Percentiles rank a stretch among this genome's conserved stretches.
phyloP scores from a whole-genome alignment of 1,140 invertebrate genomes.

The Solen grandis region DNA sequence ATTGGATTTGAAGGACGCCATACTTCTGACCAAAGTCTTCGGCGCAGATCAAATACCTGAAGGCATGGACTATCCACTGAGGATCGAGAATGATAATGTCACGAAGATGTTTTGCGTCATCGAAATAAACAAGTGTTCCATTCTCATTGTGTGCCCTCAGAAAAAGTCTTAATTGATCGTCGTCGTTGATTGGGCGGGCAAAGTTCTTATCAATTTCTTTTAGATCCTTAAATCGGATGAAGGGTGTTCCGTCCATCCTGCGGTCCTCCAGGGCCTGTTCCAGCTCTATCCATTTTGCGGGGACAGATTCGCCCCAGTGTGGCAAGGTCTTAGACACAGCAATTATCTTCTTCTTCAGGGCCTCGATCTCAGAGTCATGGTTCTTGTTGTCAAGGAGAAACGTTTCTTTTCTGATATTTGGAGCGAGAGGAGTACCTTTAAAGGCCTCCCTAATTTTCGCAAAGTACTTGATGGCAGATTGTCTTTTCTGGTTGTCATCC shows the following conservation, averaged over 20 bases:
- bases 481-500: background rate
- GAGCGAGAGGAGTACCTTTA: background rate
- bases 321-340: background rate
- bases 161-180: slow-evolving; percentile 24
- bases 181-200: slow-evolving; percentile 18
- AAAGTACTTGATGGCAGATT: slow-evolving; percentile 15
- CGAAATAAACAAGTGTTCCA: slow-evolving; percentile 17
- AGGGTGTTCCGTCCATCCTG: background rate
- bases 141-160: slow-evolving; percentile 24
- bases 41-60: slow-evolving; percentile 17
- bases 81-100: slow-evolving; percentile 34
- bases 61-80: slow-evolving; percentile 43
- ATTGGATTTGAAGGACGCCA: background rate
- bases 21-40: slow-evolving; percentile 27
- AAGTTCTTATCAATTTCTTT: background rate
- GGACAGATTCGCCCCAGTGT: slow-evolving; percentile 30
- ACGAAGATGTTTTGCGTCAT: slow-evolving; percentile 3
- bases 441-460: slow-evolving; percentile 21
- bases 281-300: slow-evolving; percentile 38
- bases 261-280: slow-evolving; percentile 32
- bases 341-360: slow-evolving; percentile 3
- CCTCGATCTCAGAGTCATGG: slow-evolving; percentile 14
- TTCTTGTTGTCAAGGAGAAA: slow-evolving; percentile 28
- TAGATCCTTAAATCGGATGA: slow-evolving; percentile 15
- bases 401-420: slow-evolving; percentile 20